phyloP scores from a whole-genome alignment of 2,113 vertebrate species.

The Gracilinanus agilis region DNA sequence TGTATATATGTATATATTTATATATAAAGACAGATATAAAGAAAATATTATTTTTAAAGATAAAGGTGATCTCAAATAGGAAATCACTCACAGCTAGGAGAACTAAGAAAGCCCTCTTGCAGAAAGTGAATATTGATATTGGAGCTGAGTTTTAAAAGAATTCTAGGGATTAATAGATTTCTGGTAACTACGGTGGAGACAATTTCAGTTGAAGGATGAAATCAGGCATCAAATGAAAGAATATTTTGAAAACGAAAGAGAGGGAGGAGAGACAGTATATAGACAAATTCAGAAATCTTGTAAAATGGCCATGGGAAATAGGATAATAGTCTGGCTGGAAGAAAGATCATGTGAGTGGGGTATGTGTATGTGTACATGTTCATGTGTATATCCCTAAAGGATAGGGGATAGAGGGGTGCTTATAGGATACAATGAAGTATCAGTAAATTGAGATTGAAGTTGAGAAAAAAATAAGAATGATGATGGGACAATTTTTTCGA shows the following conservation, averaged over 20 bases:
- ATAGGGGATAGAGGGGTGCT: not conserved
- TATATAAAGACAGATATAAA: no score
- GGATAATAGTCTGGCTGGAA: not conserved
- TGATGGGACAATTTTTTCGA: not conserved
- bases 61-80: no score
- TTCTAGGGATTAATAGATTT: not conserved
- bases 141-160: not conserved
- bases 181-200: not conserved
- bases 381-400: no score
- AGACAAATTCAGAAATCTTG: not conserved
- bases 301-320: not conserved
- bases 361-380: not conserved
- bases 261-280: not conserved
- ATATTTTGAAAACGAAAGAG: not conserved
- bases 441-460: not conserved
- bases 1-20: no score
- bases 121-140: not conserved
- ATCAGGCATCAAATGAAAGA: not conserved
- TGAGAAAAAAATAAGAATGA: not conserved
- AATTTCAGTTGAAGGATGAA: not conserved
- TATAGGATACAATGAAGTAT: not conserved
- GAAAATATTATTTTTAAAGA: no score
- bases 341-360: not conserved
- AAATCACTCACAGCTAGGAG: not conserved
- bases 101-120: not conserved